Evolutionary conservation across 2,888 invertebrate genomes (phyloP), one percentile per base, ranked within the genome.

Genomic region (Netelia inedita): DNA sequence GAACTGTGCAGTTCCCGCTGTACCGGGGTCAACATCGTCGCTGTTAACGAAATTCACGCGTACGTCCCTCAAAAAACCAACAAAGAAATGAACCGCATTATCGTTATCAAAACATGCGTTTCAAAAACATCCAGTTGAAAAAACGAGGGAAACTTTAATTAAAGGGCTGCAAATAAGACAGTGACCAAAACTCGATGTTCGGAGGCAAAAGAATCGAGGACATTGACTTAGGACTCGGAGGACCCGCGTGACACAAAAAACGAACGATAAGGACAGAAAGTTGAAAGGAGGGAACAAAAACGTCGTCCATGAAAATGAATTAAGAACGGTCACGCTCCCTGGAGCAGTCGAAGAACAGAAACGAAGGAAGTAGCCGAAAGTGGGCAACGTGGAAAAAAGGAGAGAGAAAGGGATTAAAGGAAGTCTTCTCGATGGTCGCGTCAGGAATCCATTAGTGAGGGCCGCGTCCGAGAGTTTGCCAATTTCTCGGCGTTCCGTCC

Each of bases 251-350:
- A 65, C 68, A 68, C 46, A 61, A 28, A 43, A 75, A 72, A 10
- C 19, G 28, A 65, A 46, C 46, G 53, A 63, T 21, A 57, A 68
- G 46, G 57, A 41, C 55, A 76, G 66, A 68, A 72, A 72, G 46
- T 65, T 68, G 23, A 65, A 53, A 80, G 57, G 57, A 3, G 16
- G 55, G 14, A 76, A 50, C 75, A 59, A 78, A 71, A 76, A 81
- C 78, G 71, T 78, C 59, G 53, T 65, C 65, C 74, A 71, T 43
- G 79, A 76, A 82, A 88, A 87, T 85, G 80, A 86, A 90, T 90
- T 88, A 63, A 87, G 84, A 82, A 82, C 83, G 85, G 85, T 88
- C 87, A 86, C 87, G 89, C 61, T 69, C 43, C 23, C 82, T 65
- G 66, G 69, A 78, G 68, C 53, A 55, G 41, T 14, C 63, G 57